Percentiles rank a stretch among this genome's conserved stretches.
Conservation (phyloP, 1,140 invertebrate species). For the Pseudomyrmex flavicornis region DNA sequence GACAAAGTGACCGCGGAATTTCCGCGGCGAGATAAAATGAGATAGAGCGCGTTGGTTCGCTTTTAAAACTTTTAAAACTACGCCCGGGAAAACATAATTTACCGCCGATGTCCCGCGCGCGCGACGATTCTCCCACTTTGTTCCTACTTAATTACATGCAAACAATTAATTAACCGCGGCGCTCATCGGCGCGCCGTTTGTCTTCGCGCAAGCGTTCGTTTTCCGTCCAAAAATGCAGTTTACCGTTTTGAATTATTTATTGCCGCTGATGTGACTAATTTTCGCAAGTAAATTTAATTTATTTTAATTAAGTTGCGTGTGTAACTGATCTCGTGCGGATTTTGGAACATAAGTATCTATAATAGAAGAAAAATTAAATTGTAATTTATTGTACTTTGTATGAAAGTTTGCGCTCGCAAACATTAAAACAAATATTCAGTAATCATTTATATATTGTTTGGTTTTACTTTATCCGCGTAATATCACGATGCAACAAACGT, state of each 20-base stretch:
- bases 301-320: constrained; percentile 10
- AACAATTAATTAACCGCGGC: constrained; percentile 57
- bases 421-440: neutral
- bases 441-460: neutral
- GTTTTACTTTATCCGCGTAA: neutral
- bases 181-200: constrained; percentile 38
- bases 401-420: neutral
- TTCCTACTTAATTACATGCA: constrained; percentile 52
- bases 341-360: constrained; percentile 22
- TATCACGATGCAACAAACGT: neutral
- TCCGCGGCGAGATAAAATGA: constrained; percentile 57
- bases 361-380: neutral
- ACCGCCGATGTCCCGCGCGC: constrained; percentile 35
- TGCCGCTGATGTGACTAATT: constrained; percentile 14
- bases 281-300: neutral
- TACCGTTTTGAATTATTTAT: constrained; percentile 29
- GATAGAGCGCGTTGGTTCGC: constrained; percentile 15
- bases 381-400: neutral
- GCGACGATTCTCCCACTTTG: constrained; percentile 47
- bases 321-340: constrained; percentile 8
- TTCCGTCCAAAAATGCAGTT: neutral
- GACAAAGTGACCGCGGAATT: constrained; percentile 54
- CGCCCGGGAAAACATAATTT: constrained; percentile 41
- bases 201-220: constrained; percentile 22
- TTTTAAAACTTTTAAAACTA: constrained; percentile 61